A percentile compares a stretch with the other conserved stretches of the same genome.
Conservation (phyloP, 2,113 vertebrate species). For the Chionomys nivalis region DNA sequence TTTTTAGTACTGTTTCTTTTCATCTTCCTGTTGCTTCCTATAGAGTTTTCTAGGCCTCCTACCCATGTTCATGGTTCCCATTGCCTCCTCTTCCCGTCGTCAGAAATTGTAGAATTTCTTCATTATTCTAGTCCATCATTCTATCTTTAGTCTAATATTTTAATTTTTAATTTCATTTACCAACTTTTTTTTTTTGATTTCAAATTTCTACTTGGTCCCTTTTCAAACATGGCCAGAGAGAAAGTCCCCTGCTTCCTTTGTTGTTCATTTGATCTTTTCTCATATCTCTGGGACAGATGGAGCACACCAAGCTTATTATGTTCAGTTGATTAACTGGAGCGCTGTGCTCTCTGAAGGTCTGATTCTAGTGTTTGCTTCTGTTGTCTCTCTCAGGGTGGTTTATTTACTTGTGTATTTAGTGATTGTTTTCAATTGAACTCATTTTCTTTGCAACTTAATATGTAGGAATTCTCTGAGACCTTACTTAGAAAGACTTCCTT, state of each 20-base stretch:
- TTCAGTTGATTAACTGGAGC: neutral
- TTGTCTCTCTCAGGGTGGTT: neutral
- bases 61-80: neutral
- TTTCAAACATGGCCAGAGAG: neutral
- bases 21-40: conserved; percentile 15
- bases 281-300: neutral
- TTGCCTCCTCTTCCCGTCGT: neutral
- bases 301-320: neutral
- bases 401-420: conserved; percentile 52
- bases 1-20: neutral
- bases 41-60: neutral
- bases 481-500: conserved; percentile 25
- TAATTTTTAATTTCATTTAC: conserved; percentile 11
- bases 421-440: neutral
- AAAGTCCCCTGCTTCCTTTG: neutral
- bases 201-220: conserved; percentile 36
- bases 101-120: neutral
- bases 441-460: conserved; percentile 49
- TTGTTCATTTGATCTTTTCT: neutral
- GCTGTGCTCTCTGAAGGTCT: conserved; percentile 1
- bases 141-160: neutral
- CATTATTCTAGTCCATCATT: neutral
- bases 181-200: neutral
- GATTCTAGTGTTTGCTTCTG: conserved; percentile 18
- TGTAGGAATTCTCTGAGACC: conserved; percentile 9